Conservation (phyloP, 2,888 invertebrate species). For the Lasioglossum oenotherae region DNA sequence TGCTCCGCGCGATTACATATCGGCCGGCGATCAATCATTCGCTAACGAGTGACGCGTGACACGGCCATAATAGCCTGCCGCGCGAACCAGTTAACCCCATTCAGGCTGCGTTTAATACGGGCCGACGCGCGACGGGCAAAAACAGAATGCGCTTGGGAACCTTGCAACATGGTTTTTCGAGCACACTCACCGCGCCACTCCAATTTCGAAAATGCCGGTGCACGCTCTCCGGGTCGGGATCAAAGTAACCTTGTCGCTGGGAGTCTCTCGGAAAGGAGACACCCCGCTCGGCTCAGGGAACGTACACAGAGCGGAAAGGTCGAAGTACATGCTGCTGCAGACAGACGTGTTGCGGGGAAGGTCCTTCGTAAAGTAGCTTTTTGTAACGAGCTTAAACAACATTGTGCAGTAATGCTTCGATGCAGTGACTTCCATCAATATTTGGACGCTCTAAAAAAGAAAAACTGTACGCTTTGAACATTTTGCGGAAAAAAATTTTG, state of each 20-base stretch:
- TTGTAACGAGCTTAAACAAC: neutral
- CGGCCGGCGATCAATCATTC: conserved; percentile 50
- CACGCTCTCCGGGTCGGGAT: neutral
- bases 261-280: neutral
- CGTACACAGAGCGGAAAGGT: neutral
- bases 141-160: neutral
- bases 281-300: neutral
- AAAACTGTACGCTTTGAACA: too few relatives aligned
- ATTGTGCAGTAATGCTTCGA: neutral
- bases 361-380: neutral
- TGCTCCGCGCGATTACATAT: conserved; percentile 26
- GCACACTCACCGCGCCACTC: neutral
- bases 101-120: neutral
- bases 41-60: conserved; percentile 47
- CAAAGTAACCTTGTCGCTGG: neutral
- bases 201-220: neutral
- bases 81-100: conserved; percentile 34
- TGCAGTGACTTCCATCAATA: too few relatives aligned
- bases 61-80: conserved; percentile 42
- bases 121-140: neutral
- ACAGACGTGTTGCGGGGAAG: neutral
- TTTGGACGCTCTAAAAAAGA: too few relatives aligned
- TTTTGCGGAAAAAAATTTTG: too few relatives aligned
- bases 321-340: neutral
- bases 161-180: neutral